Conservation (phyloP, 2,888 invertebrate species). For the Iselma pallidipennis region DNA sequence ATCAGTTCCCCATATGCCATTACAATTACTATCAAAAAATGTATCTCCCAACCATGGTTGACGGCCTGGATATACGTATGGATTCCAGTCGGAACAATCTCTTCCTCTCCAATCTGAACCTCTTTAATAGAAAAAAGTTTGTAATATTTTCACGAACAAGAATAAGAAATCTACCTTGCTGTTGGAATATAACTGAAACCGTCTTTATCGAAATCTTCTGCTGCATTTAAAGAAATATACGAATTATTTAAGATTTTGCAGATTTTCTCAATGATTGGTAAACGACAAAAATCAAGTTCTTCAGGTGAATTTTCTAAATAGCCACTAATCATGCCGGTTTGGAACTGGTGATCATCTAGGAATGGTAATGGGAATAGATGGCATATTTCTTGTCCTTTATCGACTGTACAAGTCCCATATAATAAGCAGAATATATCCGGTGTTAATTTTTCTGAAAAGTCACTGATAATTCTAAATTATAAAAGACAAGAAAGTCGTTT, state of each 20-base stretch:
- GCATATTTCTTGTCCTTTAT: constrained; percentile 39
- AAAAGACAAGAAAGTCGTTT: too few relatives aligned
- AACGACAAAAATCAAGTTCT: constrained; percentile 35
- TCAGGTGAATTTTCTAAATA: not conserved
- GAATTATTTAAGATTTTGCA: constrained; percentile 42
- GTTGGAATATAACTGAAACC: constrained; percentile 40
- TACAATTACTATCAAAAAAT: constrained; percentile 44
- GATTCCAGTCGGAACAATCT: constrained; percentile 44
- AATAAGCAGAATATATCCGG: constrained; percentile 47
- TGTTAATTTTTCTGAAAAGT: constrained; percentile 35
- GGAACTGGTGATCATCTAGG: not conserved
- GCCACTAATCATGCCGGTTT: not conserved
- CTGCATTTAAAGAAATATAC: constrained; percentile 38
- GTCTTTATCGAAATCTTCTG: constrained; percentile 44
- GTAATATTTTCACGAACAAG: too few relatives aligned
- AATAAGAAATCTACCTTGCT: constrained; percentile 32
- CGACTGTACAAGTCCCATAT: constrained; percentile 40
- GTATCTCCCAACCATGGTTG: constrained; percentile 34
- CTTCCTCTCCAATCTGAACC: constrained; percentile 48
- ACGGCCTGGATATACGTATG: constrained; percentile 42
- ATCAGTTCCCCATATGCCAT: constrained; percentile 45
- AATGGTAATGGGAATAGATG: constrained; percentile 45
- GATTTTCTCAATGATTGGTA: constrained; percentile 42
- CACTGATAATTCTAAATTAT: constrained; percentile 26
- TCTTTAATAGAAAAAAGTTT: constrained; percentile 20